Percentiles rank a stretch among this genome's conserved stretches.
Evolutionary conservation across 2,797 vertebrate genomes (phyloP).

Genomic region (Xyrichtys novacula): DNA sequence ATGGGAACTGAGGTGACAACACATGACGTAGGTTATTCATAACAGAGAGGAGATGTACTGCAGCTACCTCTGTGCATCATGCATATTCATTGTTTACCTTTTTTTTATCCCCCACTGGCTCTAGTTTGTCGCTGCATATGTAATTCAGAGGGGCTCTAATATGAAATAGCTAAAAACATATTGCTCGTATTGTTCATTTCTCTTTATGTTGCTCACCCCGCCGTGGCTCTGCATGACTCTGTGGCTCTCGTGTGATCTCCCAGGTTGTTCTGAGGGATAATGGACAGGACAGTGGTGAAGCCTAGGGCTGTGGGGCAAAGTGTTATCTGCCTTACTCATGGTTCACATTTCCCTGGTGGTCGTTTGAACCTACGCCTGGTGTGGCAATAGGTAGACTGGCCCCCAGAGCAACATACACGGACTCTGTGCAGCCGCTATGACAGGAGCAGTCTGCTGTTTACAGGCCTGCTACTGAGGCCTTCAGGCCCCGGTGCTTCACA

Average conservation of each 20-base stretch:
- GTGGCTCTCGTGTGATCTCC: conserved; percentile 41
- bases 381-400: conserved; percentile 80
- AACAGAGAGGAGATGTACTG: conserved; percentile 71
- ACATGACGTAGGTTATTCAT: conserved; percentile 83
- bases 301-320: conserved; percentile 67
- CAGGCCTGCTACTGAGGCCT: conserved; percentile 73
- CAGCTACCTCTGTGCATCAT: conserved; percentile 71
- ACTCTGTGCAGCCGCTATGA: conserved; percentile 73
- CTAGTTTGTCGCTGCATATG: conserved; percentile 49
- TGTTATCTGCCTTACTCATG: conserved; percentile 81
- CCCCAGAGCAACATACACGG: conserved; percentile 74
- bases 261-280: conserved; percentile 63
- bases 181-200: conserved; percentile 61
- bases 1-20: conserved; percentile 82
- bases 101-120: conserved; percentile 56
- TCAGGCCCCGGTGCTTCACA: conserved; percentile 76
- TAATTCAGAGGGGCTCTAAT: conserved; percentile 63
- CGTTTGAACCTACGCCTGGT: conserved; percentile 77
- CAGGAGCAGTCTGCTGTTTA: conserved; percentile 84
- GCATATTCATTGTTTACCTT: conserved; percentile 85
- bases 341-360: conserved; percentile 79
- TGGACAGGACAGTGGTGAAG: conserved; percentile 64
- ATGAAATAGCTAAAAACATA: conserved; percentile 49
- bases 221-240: conserved; percentile 32
- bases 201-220: conserved; percentile 41